Base-by-base conservation (phyloP, 2,888 invertebrate genomes). In the Zonitis immaculata region DNA sequence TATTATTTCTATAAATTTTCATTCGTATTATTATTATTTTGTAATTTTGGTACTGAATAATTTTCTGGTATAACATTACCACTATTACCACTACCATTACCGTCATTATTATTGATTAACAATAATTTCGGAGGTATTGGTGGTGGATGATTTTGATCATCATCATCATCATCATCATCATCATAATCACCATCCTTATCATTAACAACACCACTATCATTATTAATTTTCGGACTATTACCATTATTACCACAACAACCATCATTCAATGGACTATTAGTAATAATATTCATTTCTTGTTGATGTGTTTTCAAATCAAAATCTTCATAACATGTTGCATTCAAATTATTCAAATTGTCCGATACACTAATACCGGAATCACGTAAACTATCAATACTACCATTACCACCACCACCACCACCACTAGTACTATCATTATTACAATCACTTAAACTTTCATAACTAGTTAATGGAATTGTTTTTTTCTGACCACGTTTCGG, bases 311-410 rank as follows among this genome's bases (percentile, higher is more conserved):
- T 66, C 42, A 74, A 56, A 42, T 77, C 76, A 54, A 72, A 76
- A 25, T 77, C 76, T 54, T 76, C 76, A 54, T 76, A 77, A 52
- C 73, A 72, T 4, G 72, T 67, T 49, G 73, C 72, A 54, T 77
- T 76, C 57, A 77, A 75, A 61, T 76, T 76, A 47, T 76, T 77
- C 42, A 76, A 54, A 49, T 68, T 71, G 53, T 76, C 76, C 1
- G 75, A 70, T 61, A 76, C 74, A 61, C 76, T 76, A 42, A 74
- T 75, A 11, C 81, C 82, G 2, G 82, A 81, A 66, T 82, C 82
- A 5, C 82, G 75, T 9, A 81, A 70, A 61, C 82, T 56, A 35
- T 56, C 56, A 1, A 52, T 47, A 20, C 32, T n/a, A n/a, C n/a
- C n/a, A n/a, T n/a, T n/a, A n/a, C n/a, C n/a, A n/a, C n/a, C n/a